Evolutionary conservation across 37 sponge, comb jelly and placozoan genomes (phyloP).

Genomic region (Aphrocallistes beatrix): DNA sequence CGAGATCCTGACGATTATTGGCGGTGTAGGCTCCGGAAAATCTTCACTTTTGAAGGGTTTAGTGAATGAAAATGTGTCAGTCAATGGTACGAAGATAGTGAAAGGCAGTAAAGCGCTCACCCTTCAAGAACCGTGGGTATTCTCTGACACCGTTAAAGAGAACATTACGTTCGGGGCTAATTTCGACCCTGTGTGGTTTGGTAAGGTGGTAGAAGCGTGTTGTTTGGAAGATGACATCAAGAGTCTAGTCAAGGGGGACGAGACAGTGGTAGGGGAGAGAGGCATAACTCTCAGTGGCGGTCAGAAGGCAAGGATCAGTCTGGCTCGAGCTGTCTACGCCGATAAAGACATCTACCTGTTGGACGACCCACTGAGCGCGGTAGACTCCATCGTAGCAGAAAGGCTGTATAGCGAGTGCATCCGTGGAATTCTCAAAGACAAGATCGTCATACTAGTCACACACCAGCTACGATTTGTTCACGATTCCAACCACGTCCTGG

Average conservation of each 20-base stretch:
- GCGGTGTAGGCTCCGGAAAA: background rate
- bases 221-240: conserved; percentile 7
- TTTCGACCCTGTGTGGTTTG: conserved; percentile 1
- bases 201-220: conserved; percentile 1
- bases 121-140: conserved; percentile 21
- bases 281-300: background rate
- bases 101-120: background rate
- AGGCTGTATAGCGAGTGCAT: background rate
- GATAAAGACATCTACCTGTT: background rate
- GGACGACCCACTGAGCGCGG: background rate
- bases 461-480: background rate
- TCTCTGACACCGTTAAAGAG: conserved; percentile 17
- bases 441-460: background rate
- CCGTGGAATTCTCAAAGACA: background rate
- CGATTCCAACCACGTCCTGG: background rate
- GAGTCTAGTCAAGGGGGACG: background rate
- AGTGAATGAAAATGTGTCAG: background rate
- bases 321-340: conserved; percentile 3
- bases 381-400: background rate
- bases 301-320: background rate
- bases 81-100: background rate
- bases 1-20: background rate
- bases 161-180: conserved; percentile 19
- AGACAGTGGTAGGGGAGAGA: background rate
- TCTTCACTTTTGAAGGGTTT: background rate